Evolutionary conservation across 2,888 invertebrate genomes (phyloP), one percentile per base, ranked within the genome.

Genomic region (Agrochola litura): DNA sequence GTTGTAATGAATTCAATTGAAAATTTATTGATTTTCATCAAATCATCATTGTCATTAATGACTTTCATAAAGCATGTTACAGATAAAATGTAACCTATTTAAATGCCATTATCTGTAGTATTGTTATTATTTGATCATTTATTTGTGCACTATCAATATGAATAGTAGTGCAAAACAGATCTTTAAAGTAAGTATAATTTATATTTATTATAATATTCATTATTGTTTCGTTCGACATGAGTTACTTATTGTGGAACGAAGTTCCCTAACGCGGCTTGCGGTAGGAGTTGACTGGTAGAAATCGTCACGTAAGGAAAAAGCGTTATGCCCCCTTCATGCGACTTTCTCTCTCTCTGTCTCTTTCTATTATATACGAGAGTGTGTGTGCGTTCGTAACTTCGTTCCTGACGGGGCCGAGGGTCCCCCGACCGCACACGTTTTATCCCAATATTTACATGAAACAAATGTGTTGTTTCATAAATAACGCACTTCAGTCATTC

Each of bases 51-150:
- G 30, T 30, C n/a, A 60, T 16, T 16, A 54, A 19, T 37, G 19
- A 30, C 14, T 30, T 43, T 43, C 14, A 10, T 43, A 16, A 16
- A 43, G 43, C 30, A 30, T 19, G 1, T 43, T 46, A 56, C 12
- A 41, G n/a, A 65, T 30, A 49, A 46, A 64, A 63, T 16, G 10
- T 56, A 16, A 37, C 8, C 6, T 25, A 77, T 56, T 22, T 54
- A 30, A 46, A 76, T 8, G 12, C 72, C n/a, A 54, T 68, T 54
- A 65, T 12, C n/a, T 66, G 25, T 77, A 49, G 25, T 77, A 25
- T 16, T 78, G 41, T 60, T 52, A 66, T 25, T 25, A 46, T 64
- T 43, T 30, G 8, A 60, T 67, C n/a, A 41, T 60, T 41, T 25
- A 30, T 58, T 63, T 60, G 30, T 30, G 19, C 19, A 22, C 30